phyloP scores from a whole-genome alignment of 2,113 vertebrate genomes.

The Pampusana beccarii region DNA sequence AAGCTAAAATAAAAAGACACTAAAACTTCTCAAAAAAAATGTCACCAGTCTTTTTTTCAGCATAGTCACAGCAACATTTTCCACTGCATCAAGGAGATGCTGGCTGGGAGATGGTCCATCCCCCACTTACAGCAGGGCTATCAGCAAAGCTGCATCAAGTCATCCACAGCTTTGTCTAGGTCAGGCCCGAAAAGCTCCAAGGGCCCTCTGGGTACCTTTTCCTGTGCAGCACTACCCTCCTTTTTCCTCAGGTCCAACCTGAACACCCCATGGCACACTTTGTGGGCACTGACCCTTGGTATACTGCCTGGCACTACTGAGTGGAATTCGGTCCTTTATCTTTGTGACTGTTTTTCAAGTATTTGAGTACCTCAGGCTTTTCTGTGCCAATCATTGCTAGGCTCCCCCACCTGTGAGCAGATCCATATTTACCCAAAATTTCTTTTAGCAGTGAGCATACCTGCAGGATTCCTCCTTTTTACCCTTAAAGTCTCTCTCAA shows the following conservation, averaged over 20 bases:
- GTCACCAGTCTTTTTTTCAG: accelerated
- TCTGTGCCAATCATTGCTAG: neutral
- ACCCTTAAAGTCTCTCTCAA: neutral
- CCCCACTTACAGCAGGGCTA: neutral
- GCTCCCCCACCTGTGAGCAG: neutral
- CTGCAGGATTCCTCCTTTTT: neutral
- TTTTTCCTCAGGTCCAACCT: neutral
- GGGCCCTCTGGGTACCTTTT: neutral
- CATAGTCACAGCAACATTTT: neutral
- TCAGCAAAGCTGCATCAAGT: neutral
- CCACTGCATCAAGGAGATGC: neutral
- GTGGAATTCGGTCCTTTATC: neutral
- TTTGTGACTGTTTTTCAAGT: neutral
- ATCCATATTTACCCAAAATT: neutral
- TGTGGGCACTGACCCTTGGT: neutral
- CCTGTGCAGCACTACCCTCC: neutral
- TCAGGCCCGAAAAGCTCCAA: neutral
- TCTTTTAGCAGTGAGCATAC: neutral
- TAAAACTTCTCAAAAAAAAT: neutral
- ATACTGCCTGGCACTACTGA: neutral
- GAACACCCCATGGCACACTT: neutral
- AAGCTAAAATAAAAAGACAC: neutral
- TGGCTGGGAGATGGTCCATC: neutral
- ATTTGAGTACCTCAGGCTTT: neutral
- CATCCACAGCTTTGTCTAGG: neutral